Evolutionary conservation across 2,797 vertebrate genomes (phyloP), one percentile per base, ranked within the genome.

Genomic region (Lepus oiostolus): DNA sequence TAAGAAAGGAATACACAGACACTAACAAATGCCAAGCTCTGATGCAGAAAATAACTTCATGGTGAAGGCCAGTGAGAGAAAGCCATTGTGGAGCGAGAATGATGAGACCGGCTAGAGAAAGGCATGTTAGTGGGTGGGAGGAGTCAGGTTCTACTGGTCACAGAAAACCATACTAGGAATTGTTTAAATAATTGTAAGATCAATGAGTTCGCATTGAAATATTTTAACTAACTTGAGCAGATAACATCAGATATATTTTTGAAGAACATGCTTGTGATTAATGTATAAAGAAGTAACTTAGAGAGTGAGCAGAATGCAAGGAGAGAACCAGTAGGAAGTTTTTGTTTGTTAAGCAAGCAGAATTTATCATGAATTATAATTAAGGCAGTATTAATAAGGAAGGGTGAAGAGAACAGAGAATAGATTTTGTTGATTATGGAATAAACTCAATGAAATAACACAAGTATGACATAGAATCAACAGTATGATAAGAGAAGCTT

Each of bases 141-240:
- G 0, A 10, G 2, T 21, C 7, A 6, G 22, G 19, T 42, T 52
- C 50, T 22, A 2, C 2, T 42, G 35, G n/a, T 24, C 6, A 21
- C 58, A 10, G 4, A 0, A 54, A 38, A 8, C 19, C 60, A 82
- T 22, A 6, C 2, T 87, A 8, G 30, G 30, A 85, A 50, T 42
- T 26, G 8, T n/a, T 83, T 50, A 11, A 35, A 8, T 47, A 42
- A 62, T 52, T 5, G 1, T 14, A 35, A 26, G 6, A 68, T 19
- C 17, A 14, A 47, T 26, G 35, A 21, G n/a, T 32, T 54, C 11
- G 9, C 42, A 54, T 13, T 75, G 32, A 62, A 32, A 63, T 81
- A 47, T 38, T 54, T 74, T 54, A 2, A 88, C 7, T 54, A 2
- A 14, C 13, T 28, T 52, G 28, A 22, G 4, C 63, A 35, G 2